These are phyloP conservation scores for Lepeophtheirus salmonis DNA, from an alignment of 1,140 invertebrate genomes.

Conservation along the genomic window DNA sequence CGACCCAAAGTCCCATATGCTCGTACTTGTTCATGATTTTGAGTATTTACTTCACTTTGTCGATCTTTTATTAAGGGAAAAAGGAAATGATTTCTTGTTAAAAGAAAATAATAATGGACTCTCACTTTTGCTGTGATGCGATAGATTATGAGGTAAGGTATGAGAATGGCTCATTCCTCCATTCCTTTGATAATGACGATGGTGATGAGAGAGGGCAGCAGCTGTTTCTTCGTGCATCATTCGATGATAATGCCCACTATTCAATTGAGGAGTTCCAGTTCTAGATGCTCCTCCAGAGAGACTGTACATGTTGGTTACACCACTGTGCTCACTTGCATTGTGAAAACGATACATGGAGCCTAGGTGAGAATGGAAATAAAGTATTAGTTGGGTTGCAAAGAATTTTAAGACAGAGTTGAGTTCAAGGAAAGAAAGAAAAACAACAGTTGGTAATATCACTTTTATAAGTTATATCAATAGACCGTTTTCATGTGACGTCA, in stretches of 20 bases:
- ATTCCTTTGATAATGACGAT: conserved; percentile 2
- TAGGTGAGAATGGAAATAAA: neutral
- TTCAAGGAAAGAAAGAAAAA: too few relatives aligned
- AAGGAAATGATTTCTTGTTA: too few relatives aligned
- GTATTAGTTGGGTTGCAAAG: too few relatives aligned
- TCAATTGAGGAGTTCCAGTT: neutral
- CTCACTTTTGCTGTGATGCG: conserved; percentile 12
- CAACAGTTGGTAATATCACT: too few relatives aligned
- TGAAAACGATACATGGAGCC: conserved; percentile 16
- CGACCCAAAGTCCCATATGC: conserved; percentile 15
- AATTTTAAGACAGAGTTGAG: too few relatives aligned
- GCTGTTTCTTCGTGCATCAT: neutral
- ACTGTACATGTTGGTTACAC: conserved; percentile 18
- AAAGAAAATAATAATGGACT: too few relatives aligned
- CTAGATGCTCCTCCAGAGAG: conserved; percentile 7
- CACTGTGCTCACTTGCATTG: conserved; percentile 18
- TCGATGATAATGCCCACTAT: neutral
- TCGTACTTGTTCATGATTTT: neutral
- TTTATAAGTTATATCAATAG: too few relatives aligned
- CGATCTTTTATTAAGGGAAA: neutral
- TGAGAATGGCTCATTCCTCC: conserved; percentile 8
- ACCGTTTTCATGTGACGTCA: too few relatives aligned
- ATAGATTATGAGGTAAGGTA: conserved; percentile 15
- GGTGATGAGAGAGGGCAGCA: too few relatives aligned
- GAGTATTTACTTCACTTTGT: neutral